Evolutionary conservation across 2,888 invertebrate species (phyloP).

Genomic region (Acanthoscelides obtectus): DNA sequence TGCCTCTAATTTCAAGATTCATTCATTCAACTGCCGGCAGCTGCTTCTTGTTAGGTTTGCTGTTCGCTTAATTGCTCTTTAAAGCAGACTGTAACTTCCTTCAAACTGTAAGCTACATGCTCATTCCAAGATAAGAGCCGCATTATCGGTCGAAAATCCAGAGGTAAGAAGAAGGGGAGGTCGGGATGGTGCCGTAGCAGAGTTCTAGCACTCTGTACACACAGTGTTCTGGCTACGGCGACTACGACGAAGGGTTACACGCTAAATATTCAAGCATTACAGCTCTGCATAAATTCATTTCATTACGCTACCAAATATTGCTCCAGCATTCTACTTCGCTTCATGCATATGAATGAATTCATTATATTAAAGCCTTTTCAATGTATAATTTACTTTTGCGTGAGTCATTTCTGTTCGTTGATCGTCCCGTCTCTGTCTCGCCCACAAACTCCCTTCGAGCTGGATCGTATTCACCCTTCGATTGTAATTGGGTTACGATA

Average conservation of each 20-base stretch:
- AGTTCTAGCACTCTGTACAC: not conserved
- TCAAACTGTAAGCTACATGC: not conserved
- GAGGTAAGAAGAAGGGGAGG: not conserved
- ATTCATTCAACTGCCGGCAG: too few relatives aligned
- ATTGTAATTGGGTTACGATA: not conserved
- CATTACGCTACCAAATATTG: slow-evolving; percentile 62
- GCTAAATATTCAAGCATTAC: slow-evolving; percentile 57
- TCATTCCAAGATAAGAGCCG: slow-evolving; percentile 26
- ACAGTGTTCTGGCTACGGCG: not conserved
- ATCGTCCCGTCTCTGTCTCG: slow-evolving; percentile 26
- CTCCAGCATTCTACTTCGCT: slow-evolving; percentile 51
- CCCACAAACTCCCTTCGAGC: slow-evolving; percentile 6
- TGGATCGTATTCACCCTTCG: not conserved
- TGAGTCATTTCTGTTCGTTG: slow-evolving; percentile 56
- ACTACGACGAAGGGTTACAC: slow-evolving; percentile 37
- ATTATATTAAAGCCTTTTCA: slow-evolving; percentile 63
- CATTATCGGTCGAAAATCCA: slow-evolving; percentile 29
- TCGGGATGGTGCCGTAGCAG: slow-evolving; percentile 39
- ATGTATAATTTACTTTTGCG: slow-evolving; percentile 65
- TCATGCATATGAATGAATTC: slow-evolving; percentile 64
- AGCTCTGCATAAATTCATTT: slow-evolving; percentile 63
- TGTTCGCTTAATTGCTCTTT: too few relatives aligned
- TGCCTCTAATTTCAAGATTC: too few relatives aligned
- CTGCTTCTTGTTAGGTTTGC: too few relatives aligned
- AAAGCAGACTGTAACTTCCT: too few relatives aligned